phyloP scores from a whole-genome alignment of 1,140 invertebrate genomes.

The Lanistes nyassanus region DNA sequence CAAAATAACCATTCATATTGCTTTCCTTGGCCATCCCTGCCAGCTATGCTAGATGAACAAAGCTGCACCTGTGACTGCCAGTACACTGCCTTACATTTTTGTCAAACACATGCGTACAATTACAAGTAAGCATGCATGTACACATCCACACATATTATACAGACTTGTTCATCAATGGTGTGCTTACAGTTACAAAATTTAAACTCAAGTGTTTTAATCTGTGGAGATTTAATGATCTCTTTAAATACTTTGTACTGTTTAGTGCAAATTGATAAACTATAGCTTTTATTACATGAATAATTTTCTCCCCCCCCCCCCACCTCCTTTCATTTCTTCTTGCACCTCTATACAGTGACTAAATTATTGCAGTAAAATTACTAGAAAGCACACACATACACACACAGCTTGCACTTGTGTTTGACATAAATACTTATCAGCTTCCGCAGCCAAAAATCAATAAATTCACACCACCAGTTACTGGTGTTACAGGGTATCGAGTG shows the following conservation, averaged over 20 bases:
- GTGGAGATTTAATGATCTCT: no score
- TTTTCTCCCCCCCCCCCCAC: neutral
- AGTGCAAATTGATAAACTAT: no score
- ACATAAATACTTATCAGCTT: no score
- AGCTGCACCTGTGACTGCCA: neutral
- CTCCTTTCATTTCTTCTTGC: neutral
- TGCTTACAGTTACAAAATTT: conserved; percentile 1
- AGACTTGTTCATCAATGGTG: neutral
- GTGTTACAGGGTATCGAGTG: no score
- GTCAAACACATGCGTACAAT: conserved; percentile 4
- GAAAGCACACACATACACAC: no score
- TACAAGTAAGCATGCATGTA: neutral
- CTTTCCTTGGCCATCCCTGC: neutral
- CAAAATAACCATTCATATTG: neutral
- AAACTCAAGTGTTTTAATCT: no score
- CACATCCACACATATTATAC: conserved; percentile 1
- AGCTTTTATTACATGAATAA: neutral
- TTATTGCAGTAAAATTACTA: no score
- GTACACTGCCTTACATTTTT: neutral
- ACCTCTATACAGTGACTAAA: no score
- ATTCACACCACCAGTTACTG: no score
- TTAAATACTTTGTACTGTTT: no score
- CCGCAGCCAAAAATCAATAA: no score
- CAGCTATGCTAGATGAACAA: neutral
- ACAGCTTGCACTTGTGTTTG: no score